Evolutionary conservation across 2,113 vertebrate species (phyloP).

Genomic region (Sceloporus undulatus): DNA sequence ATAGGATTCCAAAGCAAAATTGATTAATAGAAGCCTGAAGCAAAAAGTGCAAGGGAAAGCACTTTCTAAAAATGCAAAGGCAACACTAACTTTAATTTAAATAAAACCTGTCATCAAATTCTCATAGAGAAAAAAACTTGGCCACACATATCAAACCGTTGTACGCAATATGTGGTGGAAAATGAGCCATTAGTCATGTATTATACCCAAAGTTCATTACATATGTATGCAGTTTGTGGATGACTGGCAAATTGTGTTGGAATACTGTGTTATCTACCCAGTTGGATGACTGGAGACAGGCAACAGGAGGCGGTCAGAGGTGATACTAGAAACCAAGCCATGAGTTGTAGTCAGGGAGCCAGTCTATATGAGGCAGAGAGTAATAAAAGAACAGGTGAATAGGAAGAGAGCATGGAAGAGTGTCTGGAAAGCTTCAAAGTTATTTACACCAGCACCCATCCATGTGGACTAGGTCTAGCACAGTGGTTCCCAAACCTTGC

Average conservation of each 20-base stretch:
- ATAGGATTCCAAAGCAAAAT: too few relatives aligned
- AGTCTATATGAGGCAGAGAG: neutral
- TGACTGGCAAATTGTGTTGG: neutral
- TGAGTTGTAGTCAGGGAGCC: neutral
- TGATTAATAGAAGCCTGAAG: neutral
- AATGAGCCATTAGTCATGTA: neutral
- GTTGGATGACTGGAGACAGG: neutral
- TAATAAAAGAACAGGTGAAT: neutral
- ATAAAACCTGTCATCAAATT: neutral
- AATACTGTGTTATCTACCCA: neutral
- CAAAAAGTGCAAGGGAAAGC: neutral
- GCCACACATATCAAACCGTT: neutral
- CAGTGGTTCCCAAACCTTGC: too few relatives aligned
- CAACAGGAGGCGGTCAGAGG: neutral
- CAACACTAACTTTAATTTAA: neutral
- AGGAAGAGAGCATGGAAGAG: neutral
- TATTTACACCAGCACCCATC: too few relatives aligned
- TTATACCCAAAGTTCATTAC: neutral
- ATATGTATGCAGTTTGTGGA: neutral
- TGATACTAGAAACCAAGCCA: neutral
- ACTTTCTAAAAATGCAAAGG: neutral
- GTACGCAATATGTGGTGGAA: neutral
- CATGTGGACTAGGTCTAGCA: too few relatives aligned
- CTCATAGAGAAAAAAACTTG: neutral
- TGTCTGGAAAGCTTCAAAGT: neutral